Evolutionary conservation across 2,113 vertebrate species (phyloP).

Genomic region (Chloropsis hardwickii): DNA sequence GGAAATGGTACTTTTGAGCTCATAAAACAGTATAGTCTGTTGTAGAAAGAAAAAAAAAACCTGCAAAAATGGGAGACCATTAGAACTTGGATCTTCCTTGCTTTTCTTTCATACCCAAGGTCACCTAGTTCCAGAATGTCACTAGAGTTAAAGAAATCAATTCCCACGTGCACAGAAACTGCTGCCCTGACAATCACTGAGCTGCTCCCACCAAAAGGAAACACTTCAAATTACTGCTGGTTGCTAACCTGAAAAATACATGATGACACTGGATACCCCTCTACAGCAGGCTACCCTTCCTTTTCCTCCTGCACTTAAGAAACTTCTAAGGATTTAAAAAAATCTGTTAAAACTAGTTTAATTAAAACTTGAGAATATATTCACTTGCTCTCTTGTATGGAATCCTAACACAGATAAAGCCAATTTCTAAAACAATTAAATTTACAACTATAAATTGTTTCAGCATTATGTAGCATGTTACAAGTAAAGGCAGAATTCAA

Average conservation of each 20-base stretch:
- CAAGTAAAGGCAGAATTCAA: not conserved
- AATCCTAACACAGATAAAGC: not conserved
- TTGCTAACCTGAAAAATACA: not conserved
- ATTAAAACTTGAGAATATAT: not conserved
- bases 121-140: constrained; percentile 20
- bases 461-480: not conserved
- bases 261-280: not conserved
- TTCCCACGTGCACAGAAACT: not conserved
- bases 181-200: not conserved
- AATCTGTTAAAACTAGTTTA: not conserved
- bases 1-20: not conserved
- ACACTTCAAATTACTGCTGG: not conserved
- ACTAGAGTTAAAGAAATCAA: constrained; percentile 2
- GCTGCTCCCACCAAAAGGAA: not conserved
- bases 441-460: not conserved
- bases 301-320: not conserved
- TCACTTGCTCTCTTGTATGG: not conserved
- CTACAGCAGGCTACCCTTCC: not conserved
- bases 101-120: not conserved
- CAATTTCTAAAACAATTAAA: not conserved
- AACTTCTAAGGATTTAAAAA: not conserved
- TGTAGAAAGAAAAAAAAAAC: not conserved
- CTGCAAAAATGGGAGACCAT: not conserved
- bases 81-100: not conserved
- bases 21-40: not conserved